Conservation (phyloP, 23 tunicate species). For the Ciona savignyi region DNA sequence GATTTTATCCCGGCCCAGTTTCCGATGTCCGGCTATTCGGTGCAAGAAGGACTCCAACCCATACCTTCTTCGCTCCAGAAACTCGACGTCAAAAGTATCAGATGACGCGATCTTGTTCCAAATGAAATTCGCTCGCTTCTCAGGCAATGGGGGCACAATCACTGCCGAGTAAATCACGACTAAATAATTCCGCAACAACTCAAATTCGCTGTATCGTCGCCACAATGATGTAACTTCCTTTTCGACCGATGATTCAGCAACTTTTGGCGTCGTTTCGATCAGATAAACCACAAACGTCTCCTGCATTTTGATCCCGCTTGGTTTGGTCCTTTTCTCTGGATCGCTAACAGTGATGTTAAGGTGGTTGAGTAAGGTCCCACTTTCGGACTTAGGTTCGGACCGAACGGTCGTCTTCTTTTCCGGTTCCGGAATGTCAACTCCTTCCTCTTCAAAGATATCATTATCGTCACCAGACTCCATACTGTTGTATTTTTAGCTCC, state of each 20-base stretch:
- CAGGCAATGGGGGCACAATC: slow-evolving; percentile 85
- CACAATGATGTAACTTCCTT: slow-evolving; percentile 68
- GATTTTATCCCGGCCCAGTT: slow-evolving; percentile 38
- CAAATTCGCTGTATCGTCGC: slow-evolving; percentile 91
- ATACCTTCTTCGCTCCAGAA: slow-evolving; percentile 63
- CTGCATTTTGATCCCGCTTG: slow-evolving; percentile 74
- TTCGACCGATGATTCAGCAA: slow-evolving; percentile 2
- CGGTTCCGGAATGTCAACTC: slow-evolving; percentile 21
- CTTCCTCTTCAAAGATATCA: slow-evolving; percentile 57
- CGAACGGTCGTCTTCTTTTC: not conserved
- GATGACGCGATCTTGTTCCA: slow-evolving; percentile 74
- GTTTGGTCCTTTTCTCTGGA: slow-evolving; percentile 66
- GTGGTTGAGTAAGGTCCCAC: slow-evolving; percentile 16
- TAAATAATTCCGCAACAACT: slow-evolving; percentile 69
- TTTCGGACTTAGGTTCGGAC: not conserved
- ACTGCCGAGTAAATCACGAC: slow-evolving; percentile 65
- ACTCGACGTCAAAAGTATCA: slow-evolving; percentile 75
- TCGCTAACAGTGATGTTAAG: slow-evolving; percentile 71
- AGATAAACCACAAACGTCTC: slow-evolving; percentile 80
- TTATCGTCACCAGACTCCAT: slow-evolving; percentile 15
- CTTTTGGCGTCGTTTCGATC: slow-evolving; percentile 59
- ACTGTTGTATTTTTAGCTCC: not conserved
- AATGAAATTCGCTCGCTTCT: slow-evolving; percentile 69
- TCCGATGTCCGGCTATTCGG: slow-evolving; percentile 48
- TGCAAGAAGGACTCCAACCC: slow-evolving; percentile 82